These are phyloP conservation scores for Drosophila lini DNA, from an alignment of 1,140 invertebrate genomes.

Conservation along the genomic window DNA sequence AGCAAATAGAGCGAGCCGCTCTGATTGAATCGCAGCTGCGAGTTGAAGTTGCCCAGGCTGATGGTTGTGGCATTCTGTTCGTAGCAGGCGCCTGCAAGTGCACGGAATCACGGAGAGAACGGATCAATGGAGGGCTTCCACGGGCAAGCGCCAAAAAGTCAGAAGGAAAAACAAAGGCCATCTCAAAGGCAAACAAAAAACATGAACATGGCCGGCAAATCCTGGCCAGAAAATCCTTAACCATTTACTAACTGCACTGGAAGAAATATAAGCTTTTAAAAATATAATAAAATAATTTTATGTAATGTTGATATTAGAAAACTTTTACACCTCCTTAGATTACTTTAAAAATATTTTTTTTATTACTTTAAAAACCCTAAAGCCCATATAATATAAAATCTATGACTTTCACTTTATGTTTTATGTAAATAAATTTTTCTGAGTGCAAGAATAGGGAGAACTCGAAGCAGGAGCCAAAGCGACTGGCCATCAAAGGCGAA, in stretches of 20 bases:
- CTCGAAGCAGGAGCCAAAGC: not conserved
- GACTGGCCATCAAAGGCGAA: constrained; percentile 57
- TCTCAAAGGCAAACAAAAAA: constrained; percentile 35
- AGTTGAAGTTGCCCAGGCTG: constrained; percentile 84
- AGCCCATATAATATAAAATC: too few species aligned
- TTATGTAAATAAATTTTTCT: not conserved
- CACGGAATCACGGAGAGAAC: constrained; percentile 27
- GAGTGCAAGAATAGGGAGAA: constrained; percentile 9
- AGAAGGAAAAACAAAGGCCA: constrained; percentile 29
- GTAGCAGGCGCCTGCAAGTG: constrained; percentile 76
- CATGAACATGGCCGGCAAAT: constrained; percentile 17
- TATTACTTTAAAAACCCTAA: too few species aligned
- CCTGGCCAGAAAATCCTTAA: constrained; percentile 10
- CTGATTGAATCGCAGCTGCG: constrained; percentile 85
- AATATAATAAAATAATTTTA: not conserved
- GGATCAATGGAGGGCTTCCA: constrained; percentile 43
- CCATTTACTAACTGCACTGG: constrained; percentile 6
- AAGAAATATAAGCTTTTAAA: not conserved
- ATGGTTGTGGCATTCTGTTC: constrained; percentile 60
- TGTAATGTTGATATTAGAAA: too few species aligned
- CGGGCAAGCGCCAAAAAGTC: constrained; percentile 35
- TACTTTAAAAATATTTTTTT: not conserved
- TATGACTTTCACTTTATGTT: not conserved
- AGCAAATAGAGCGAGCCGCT: constrained; percentile 85
- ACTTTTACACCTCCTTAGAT: too few species aligned